These are phyloP conservation scores for Macaria notata DNA, from an alignment of 2,888 invertebrate species.

Conservation along the genomic window DNA sequence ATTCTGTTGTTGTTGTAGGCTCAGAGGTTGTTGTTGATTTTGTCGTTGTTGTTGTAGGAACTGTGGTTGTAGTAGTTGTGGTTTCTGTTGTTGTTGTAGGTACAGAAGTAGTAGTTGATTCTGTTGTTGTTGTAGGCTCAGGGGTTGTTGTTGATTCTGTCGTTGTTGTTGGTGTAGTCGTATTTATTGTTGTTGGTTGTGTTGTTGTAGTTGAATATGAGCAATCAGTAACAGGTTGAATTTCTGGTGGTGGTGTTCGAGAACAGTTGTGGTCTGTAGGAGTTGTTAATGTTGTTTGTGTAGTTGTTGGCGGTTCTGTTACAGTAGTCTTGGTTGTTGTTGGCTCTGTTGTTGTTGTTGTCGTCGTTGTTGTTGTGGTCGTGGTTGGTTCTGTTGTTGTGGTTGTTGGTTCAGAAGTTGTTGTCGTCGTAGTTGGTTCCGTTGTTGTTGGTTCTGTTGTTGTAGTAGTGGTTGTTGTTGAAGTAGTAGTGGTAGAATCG, in stretches of 20 bases:
- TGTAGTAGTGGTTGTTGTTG: conserved; percentile 6
- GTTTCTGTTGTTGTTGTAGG: not conserved
- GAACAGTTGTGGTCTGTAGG: conserved; percentile 1
- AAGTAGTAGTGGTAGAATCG: conserved; percentile 2
- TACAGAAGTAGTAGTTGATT: not conserved
- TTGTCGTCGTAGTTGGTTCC: conserved; percentile 4
- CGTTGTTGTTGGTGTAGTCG: conserved; percentile 2
- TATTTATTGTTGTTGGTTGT: not conserved
- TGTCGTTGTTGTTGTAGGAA: not conserved
- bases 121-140: conserved; percentile 9
- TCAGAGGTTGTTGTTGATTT: conserved; percentile 4
- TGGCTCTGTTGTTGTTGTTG: conserved; percentile 1
- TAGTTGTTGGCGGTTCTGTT: conserved; percentile 4
- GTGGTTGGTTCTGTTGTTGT: conserved; percentile 11
- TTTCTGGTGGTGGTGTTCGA: not conserved
- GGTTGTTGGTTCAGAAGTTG: too few relatives aligned
- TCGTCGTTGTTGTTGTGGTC: conserved; percentile 7
- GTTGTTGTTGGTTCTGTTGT: conserved; percentile 23
- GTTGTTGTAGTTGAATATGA: not conserved
- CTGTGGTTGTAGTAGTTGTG: conserved; percentile 1
- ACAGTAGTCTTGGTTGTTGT: not conserved
- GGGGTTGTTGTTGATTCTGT: not conserved
- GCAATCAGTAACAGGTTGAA: not conserved
- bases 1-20: conserved; percentile 4
- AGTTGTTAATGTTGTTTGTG: conserved; percentile 15